Conservation (phyloP, 1,140 invertebrate genomes). For the Yoshiicerus persimilis region DNA sequence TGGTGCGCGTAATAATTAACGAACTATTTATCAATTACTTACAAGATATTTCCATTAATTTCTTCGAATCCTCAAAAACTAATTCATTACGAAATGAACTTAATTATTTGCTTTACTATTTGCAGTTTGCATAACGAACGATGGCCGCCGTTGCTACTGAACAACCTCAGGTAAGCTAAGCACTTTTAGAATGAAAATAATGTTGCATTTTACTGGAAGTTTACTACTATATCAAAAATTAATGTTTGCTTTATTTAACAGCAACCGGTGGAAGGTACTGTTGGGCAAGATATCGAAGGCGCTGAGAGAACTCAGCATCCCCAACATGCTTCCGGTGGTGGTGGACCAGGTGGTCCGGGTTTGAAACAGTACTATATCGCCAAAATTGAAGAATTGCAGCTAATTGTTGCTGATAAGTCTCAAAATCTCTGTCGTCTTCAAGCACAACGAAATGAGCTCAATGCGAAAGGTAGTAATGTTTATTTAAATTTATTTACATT, state of each 20-base stretch:
- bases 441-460: slow-evolving; percentile 98
- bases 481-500: background rate
- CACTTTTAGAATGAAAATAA: background rate
- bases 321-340: slow-evolving; percentile 21
- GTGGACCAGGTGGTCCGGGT: slow-evolving; percentile 56
- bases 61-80: no score
- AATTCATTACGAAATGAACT: no score
- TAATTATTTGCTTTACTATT: background rate
- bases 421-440: slow-evolving; percentile 96
- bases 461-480: slow-evolving; percentile 83
- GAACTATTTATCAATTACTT: no score
- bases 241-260: background rate
- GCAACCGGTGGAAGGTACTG: slow-evolving; percentile 4
- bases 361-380: slow-evolving; percentile 93
- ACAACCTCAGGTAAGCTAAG: slow-evolving; percentile 16
- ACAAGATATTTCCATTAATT: no score
- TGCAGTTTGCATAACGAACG: background rate
- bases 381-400: slow-evolving; percentile 94
- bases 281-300: slow-evolving; percentile 16
- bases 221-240: background rate
- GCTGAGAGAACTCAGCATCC: slow-evolving; percentile 2
- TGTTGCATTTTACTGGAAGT: background rate
- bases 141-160: slow-evolving; percentile 45
- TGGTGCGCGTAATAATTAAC: no score
- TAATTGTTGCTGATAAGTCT: slow-evolving; percentile 94